Conservation (phyloP, 2,888 invertebrate species). For the Caenorhabditis drosophilae region DNA sequence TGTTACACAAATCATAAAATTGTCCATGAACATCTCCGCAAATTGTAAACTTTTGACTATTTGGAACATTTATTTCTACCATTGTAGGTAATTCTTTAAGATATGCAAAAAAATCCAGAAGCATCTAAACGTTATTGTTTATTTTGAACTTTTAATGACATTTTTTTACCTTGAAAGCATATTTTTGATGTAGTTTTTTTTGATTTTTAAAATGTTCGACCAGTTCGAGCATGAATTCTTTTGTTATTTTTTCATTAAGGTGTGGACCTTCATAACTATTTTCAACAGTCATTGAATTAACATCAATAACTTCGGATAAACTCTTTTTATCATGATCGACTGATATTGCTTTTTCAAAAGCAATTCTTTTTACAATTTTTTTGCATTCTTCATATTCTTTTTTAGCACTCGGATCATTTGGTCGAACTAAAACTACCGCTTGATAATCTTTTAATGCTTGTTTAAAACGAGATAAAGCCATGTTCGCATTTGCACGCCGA, state of each 20-base stretch:
- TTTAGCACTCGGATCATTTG: constrained; percentile 91
- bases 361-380: constrained; percentile 91
- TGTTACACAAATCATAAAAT: constrained; percentile 95
- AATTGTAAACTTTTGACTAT: constrained; percentile 81
- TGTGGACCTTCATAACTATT: constrained; percentile 90
- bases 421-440: constrained; percentile 85
- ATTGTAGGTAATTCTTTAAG: constrained; percentile 79
- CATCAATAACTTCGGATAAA: constrained; percentile 84
- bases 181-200: constrained; percentile 92
- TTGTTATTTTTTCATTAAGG: constrained; percentile 81
- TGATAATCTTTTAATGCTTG: constrained; percentile 94
- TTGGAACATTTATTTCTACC: constrained; percentile 82
- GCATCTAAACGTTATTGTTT: constrained; percentile 77
- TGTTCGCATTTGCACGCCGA: constrained; percentile 90
- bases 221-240: constrained; percentile 85
- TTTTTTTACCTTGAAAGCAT: constrained; percentile 84
- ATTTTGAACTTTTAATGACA: not conserved
- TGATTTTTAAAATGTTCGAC: constrained; percentile 88
- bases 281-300: constrained; percentile 82
- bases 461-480: constrained; percentile 97
- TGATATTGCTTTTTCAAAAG: constrained; percentile 95
- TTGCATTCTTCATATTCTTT: constrained; percentile 89
- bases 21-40: constrained; percentile 99
- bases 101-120: constrained; percentile 85
- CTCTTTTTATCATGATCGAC: constrained; percentile 86